phyloP scores from a whole-genome alignment of 2,113 vertebrate species.

The Gymnarchus niloticus region DNA sequence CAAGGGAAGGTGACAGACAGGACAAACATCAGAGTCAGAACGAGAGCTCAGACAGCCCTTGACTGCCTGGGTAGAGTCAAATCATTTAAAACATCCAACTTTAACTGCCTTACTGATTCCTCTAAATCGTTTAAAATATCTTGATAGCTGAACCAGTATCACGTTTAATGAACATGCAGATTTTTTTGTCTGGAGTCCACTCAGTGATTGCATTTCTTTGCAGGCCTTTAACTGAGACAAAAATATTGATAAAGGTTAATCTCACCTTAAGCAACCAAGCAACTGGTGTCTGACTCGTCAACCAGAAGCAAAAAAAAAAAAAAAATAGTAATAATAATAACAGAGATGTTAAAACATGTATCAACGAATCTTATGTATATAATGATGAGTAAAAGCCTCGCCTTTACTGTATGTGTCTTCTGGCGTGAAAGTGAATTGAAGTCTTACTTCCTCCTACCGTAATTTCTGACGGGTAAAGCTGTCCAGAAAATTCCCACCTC shows the following conservation, averaged over 20 bases:
- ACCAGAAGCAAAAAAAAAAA: neutral
- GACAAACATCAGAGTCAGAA: too few species aligned
- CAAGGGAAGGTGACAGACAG: too few species aligned
- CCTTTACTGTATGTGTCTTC: neutral
- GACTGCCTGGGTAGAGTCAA: too few species aligned
- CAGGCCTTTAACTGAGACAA: neutral
- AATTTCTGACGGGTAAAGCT: conserved; percentile 13
- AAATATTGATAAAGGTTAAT: neutral
- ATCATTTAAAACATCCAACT: neutral
- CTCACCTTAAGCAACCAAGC: neutral
- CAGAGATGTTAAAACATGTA: neutral
- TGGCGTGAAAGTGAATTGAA: neutral
- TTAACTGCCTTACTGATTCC: neutral
- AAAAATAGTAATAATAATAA: neutral
- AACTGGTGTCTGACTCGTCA: neutral
- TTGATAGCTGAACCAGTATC: neutral
- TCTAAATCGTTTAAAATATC: neutral
- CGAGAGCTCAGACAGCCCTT: too few species aligned
- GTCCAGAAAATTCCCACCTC: neutral
- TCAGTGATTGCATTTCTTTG: neutral
- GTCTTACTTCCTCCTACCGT: conserved; percentile 17
- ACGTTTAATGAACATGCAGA: neutral
- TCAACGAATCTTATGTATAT: neutral
- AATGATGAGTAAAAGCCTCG: neutral
- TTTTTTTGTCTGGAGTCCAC: neutral